Percentiles rank a stretch among this genome's conserved stretches.
phyloP scores from a whole-genome alignment of 2,888 invertebrate species.

The Acrobasis suavella region DNA sequence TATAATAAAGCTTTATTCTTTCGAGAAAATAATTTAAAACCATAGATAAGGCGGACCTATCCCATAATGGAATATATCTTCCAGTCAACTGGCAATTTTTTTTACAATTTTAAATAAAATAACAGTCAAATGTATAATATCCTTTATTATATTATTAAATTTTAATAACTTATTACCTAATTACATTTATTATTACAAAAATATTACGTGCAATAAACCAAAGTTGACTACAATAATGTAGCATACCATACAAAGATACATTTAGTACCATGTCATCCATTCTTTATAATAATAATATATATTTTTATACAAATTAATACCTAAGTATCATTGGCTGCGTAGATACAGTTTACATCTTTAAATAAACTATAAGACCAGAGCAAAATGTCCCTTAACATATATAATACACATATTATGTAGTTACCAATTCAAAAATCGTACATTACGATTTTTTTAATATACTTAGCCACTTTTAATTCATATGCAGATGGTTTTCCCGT shows the following conservation, averaged over 20 bases:
- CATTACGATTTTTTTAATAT: no score
- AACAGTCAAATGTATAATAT: not conserved
- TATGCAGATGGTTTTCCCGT: not conserved
- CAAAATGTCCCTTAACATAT: no score
- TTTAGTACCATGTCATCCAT: not conserved
- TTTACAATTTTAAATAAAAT: slow-evolving; percentile 4
- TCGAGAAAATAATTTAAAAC: no score
- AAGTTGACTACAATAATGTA: slow-evolving; percentile 3
- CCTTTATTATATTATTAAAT: slow-evolving; percentile 22
- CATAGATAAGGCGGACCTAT: no score
- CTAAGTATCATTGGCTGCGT: no score
- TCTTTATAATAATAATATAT: not conserved
- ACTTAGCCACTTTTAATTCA: no score
- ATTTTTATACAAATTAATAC: not conserved
- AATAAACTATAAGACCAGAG: no score
- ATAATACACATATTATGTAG: no score
- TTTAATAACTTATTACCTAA: slow-evolving; percentile 27
- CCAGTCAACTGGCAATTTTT: no score
- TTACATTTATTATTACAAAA: slow-evolving; percentile 21
- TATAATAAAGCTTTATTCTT: no score
- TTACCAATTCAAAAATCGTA: no score
- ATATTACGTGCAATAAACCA: not conserved
- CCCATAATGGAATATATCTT: not conserved
- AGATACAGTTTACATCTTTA: no score
- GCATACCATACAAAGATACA: not conserved